Base-by-base conservation (phyloP, 1,140 invertebrate species). In the Euwallacea fornicatus region DNA sequence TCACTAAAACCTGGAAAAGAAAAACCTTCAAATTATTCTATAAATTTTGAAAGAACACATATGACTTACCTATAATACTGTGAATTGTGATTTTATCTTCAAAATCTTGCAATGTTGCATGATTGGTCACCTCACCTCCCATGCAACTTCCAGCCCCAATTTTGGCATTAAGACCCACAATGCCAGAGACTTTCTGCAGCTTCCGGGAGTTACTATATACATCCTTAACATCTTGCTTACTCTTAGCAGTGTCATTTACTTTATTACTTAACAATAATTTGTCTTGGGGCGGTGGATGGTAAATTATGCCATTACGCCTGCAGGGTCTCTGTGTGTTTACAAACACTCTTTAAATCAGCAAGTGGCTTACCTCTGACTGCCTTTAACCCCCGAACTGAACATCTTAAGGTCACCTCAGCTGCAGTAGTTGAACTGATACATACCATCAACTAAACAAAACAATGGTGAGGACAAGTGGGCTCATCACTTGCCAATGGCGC, bases 1-100 rank as follows among this genome's bases (percentile, higher is more conserved):
- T 72, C 72, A 75, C 75, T 77, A 76, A 79, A 74, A 65, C 75
- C 78, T 80, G 10, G 0, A 60, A 13, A 15, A 56, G 9, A 56
- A 15, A 10, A 43, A 54, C 33, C 9, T 6, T 7, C n/a, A 42
- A 2, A 15, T 65, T 11, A 50, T 7, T 6, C 6, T 53, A 47
- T 47, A 65, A 58, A 59, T 56, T 59, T 21, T 0, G 13, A 41
- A 50, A 44, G 54, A 33, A 42, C 13, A 7, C 4, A 33, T n/a
- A 56, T 15, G 21, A 56, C 71, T 73, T 67, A 79, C 78, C 78
- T 79, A 79, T 79, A 79, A 79, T 79, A 79, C 78, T 79, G 78
- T 76, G 76, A 68, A 75, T 70, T 77, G 73, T 71, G 63, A 75
- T 61, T 72, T 77, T 78, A 74, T 71, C 73, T 50, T 76, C 76